These are phyloP conservation scores for Ormyrus labotus DNA, from an alignment of 2,888 invertebrate genomes.

Conservation along the genomic window DNA sequence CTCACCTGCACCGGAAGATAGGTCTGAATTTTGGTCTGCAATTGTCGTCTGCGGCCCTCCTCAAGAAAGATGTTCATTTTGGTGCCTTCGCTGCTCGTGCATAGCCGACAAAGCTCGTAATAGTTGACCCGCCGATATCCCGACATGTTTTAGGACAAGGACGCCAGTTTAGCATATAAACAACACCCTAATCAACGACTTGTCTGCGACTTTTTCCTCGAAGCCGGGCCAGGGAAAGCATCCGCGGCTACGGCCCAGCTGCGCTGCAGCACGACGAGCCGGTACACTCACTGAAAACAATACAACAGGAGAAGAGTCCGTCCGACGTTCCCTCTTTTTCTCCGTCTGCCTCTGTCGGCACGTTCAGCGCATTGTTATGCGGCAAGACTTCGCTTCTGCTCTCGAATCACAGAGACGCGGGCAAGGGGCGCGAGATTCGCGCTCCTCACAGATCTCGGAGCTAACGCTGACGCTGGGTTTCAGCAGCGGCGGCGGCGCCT, in stretches of 20 bases:
- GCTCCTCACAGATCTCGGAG: no score
- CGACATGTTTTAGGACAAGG: conserved; percentile 76
- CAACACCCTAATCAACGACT: neutral
- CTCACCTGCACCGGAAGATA: conserved; percentile 81
- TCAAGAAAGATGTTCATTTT: conserved; percentile 83
- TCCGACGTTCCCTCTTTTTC: neutral
- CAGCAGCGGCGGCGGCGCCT: conserved; percentile 22
- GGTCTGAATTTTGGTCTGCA: conserved; percentile 81
- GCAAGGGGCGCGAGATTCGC: neutral
- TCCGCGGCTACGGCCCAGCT: no score
- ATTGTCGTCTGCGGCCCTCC: conserved; percentile 81
- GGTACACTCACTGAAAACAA: conserved; percentile 10
- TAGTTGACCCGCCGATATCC: conserved; percentile 84
- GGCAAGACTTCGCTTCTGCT: neutral
- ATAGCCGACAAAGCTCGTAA: conserved; percentile 84
- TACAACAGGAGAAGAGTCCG: conserved; percentile 1
- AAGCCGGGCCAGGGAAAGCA: no score
- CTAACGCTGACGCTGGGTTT: neutral
- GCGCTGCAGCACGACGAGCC: neutral
- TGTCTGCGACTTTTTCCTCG: no score
- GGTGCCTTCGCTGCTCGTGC: conserved; percentile 81
- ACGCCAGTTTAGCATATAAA: conserved; percentile 45
- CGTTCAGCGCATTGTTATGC: neutral
- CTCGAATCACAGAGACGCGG: no score
- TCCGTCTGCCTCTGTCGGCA: neutral